Conservation (phyloP, 2,113 vertebrate species). For the Scophthalmus maximus region DNA sequence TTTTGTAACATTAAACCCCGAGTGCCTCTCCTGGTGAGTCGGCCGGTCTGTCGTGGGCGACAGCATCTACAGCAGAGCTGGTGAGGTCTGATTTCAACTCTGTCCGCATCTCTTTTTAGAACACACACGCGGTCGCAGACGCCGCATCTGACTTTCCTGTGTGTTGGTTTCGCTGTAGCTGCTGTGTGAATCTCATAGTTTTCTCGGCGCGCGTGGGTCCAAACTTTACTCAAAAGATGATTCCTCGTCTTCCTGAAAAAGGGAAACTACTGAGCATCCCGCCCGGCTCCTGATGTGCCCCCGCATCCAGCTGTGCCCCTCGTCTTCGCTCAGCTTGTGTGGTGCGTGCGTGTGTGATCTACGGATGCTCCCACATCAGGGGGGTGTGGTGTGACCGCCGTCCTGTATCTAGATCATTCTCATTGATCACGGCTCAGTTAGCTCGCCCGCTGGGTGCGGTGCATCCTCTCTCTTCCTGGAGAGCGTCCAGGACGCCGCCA, state of each 20-base stretch:
- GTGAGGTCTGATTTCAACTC: constrained; percentile 78
- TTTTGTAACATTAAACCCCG: constrained; percentile 74
- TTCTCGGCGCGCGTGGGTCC: constrained; percentile 48
- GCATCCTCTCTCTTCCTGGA: constrained; percentile 66
- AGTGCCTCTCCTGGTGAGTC: constrained; percentile 83
- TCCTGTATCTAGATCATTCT: constrained; percentile 39
- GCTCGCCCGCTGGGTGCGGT: constrained; percentile 51
- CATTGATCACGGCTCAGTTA: constrained; percentile 73
- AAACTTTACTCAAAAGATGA: constrained; percentile 65
- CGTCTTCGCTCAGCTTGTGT: constrained; percentile 15
- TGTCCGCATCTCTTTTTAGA: constrained; percentile 48
- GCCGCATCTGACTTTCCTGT: background rate
- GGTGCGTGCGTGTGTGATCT: no score
- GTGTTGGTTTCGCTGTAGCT: background rate
- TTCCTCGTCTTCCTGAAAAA: constrained; percentile 4
- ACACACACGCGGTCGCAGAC: no score
- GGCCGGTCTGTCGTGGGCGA: constrained; percentile 72
- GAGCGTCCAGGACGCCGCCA: constrained; percentile 72
- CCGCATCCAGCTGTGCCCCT: constrained; percentile 15
- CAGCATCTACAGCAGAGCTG: constrained; percentile 76
- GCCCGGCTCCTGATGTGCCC: constrained; percentile 21
- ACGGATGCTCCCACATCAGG: constrained; percentile 25
- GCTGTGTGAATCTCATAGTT: constrained; percentile 39
- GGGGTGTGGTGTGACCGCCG: background rate
- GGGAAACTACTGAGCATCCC: constrained; percentile 9